Conservation (phyloP, 2,888 invertebrate genomes). For the Eurytoma adleriae region DNA sequence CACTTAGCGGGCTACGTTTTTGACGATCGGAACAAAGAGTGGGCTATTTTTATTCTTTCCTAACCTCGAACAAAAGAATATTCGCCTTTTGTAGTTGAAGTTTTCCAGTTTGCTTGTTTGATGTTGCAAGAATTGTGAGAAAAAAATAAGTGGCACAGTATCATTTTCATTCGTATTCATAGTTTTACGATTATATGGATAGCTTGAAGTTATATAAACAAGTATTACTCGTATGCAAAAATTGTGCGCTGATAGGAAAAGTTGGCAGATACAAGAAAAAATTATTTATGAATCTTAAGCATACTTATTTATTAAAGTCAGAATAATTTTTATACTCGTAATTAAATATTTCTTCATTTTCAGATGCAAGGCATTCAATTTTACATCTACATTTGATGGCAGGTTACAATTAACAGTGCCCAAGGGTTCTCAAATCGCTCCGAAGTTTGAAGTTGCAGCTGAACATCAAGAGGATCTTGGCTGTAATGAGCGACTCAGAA, state of each 20-base stretch:
- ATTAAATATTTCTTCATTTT: constrained; percentile 10
- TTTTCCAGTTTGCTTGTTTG: background rate
- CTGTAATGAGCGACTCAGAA: constrained; percentile 76
- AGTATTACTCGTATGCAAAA: no score
- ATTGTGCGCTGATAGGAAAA: no score
- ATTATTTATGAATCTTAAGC: no score
- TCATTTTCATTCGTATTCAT: no score
- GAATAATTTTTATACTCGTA: background rate
- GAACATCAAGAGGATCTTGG: constrained; percentile 52
- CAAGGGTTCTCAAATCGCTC: constrained; percentile 7
- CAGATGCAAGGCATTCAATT: constrained; percentile 44
- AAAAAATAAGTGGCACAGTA: background rate
- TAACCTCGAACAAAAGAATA: constrained; percentile 15
- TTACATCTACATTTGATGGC: constrained; percentile 32
- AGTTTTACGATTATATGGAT: no score
- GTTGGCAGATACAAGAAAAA: background rate
- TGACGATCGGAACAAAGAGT: background rate
- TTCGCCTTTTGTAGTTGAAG: background rate
- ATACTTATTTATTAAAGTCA: background rate
- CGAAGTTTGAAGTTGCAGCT: constrained; percentile 38
- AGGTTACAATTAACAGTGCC: constrained; percentile 14
- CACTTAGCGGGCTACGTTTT: background rate
- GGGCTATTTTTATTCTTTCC: background rate
- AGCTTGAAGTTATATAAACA: no score
- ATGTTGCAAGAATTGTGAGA: background rate